Conservation (phyloP, 2,113 vertebrate genomes). For the Cercopithecus mona region DNA sequence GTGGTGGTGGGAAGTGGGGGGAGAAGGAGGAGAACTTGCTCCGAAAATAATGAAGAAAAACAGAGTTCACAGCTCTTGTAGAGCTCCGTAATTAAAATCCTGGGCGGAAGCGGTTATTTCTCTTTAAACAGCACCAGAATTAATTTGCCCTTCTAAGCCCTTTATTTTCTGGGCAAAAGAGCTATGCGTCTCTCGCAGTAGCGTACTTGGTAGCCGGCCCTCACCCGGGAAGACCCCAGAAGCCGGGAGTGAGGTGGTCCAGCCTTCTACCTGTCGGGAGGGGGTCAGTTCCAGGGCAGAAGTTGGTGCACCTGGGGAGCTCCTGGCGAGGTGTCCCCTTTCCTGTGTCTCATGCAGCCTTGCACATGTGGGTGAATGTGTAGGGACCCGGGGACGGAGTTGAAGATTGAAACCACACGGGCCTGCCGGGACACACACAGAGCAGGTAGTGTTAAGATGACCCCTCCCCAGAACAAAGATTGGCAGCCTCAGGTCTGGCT, state of each 20-base stretch:
- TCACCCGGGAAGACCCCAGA: not conserved
- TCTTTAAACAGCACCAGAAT: not conserved
- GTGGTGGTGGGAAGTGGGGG: accelerated
- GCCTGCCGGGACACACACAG: accelerated
- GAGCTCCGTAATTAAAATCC: accelerated
- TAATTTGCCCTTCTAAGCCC: not conserved
- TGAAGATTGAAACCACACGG: not conserved
- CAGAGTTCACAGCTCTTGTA: accelerated
- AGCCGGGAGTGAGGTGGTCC: accelerated
- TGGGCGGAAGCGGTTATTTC: accelerated
- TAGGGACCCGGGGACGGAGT: accelerated
- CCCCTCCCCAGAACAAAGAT: accelerated
- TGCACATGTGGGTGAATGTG: accelerated
- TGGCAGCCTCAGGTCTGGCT: not conserved
- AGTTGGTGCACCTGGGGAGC: accelerated
- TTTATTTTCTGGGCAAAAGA: not conserved
- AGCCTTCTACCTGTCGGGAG: accelerated
- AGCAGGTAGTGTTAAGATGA: not conserved
- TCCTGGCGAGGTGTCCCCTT: accelerated
- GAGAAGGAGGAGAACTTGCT: accelerated
- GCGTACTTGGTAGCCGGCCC: accelerated
- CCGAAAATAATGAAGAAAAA: accelerated
- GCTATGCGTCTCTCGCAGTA: accelerated
- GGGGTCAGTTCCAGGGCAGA: not conserved
- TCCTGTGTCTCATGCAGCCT: accelerated